Percentiles rank a stretch among this genome's conserved stretches.
These are phyloP conservation scores for Cardiocondyla obscurior DNA, from an alignment of 1,140 invertebrate genomes.

Conservation along the genomic window DNA sequence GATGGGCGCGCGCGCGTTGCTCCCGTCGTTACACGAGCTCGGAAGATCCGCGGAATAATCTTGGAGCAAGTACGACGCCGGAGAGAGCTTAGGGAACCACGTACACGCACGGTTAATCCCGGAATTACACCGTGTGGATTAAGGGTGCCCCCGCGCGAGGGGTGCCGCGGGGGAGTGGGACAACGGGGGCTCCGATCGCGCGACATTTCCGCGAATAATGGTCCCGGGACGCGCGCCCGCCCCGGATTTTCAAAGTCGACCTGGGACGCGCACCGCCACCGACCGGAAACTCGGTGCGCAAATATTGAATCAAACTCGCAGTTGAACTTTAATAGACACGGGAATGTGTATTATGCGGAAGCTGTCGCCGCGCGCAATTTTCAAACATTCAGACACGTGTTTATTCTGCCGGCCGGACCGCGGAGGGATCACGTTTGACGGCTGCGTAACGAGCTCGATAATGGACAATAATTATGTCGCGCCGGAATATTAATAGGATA, in stretches of 20 bases:
- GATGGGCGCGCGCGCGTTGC: background rate
- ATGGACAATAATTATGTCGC: conserved; percentile 27
- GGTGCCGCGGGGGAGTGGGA: background rate
- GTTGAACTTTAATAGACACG: conserved; percentile 38
- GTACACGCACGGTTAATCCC: conserved; percentile 61
- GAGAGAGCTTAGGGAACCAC: conserved; percentile 46
- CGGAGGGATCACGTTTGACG: conserved; percentile 3
- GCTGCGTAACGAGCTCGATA: conserved; percentile 20
- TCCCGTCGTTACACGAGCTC: conserved; percentile 48
- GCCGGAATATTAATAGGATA: conserved; percentile 34
- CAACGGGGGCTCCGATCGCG: conserved; percentile 32
- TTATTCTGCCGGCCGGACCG: background rate
- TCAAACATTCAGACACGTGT: conserved; percentile 36
- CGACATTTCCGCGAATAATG: conserved; percentile 55
- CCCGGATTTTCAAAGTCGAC: conserved; percentile 59
- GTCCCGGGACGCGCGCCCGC: background rate
- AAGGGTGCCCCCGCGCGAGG: background rate
- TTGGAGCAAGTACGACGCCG: conserved; percentile 9
- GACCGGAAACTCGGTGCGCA: conserved; percentile 17
- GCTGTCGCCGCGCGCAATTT: conserved; percentile 8
- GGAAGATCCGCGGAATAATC: conserved; percentile 58
- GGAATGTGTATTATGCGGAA: conserved; percentile 39
- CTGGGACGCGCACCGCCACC: background rate
- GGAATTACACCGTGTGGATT: conserved; percentile 64
- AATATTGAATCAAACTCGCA: conserved; percentile 54